Evolutionary conservation across 1,140 invertebrate species (phyloP).

Genomic region (Tachypleus tridentatus): DNA sequence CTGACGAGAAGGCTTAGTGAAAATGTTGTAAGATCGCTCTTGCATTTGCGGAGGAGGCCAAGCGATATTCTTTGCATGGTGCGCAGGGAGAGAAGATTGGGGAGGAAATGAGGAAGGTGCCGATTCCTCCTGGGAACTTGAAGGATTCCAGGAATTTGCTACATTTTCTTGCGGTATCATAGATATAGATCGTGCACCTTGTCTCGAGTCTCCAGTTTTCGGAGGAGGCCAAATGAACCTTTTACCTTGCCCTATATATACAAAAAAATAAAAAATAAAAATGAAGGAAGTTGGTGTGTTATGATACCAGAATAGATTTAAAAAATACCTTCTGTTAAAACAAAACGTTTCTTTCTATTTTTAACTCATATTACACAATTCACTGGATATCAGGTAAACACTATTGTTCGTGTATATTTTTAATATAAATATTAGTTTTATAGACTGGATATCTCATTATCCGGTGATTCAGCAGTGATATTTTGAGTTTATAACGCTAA

Average conservation of each 20-base stretch:
- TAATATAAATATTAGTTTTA: too few species aligned
- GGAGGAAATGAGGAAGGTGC: slow-evolving; percentile 1
- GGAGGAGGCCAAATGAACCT: slow-evolving; percentile 16
- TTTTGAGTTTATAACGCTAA: too few species aligned
- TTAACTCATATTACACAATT: too few species aligned
- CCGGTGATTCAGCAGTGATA: too few species aligned
- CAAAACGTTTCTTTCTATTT: too few species aligned
- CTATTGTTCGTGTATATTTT: too few species aligned
- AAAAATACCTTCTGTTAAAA: not conserved
- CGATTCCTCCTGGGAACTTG: slow-evolving; percentile 4
- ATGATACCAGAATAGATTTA: not conserved
- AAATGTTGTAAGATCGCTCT: not conserved
- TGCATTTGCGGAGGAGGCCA: slow-evolving; percentile 15
- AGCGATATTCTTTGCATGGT: slow-evolving; percentile 9
- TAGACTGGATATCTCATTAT: too few species aligned
- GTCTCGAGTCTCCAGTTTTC: slow-evolving; percentile 1
- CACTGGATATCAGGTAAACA: too few species aligned
- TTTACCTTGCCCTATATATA: slow-evolving; percentile 8
- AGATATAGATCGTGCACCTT: slow-evolving; percentile 11
- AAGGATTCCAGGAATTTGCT: slow-evolving; percentile 16
- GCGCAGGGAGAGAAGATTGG: not conserved
- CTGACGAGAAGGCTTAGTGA: not conserved
- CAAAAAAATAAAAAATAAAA: not conserved
- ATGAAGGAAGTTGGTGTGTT: not conserved
- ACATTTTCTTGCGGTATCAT: slow-evolving; percentile 8